phyloP scores from a whole-genome alignment of 2,888 invertebrate species.

The Nephrotoma appendiculata region DNA sequence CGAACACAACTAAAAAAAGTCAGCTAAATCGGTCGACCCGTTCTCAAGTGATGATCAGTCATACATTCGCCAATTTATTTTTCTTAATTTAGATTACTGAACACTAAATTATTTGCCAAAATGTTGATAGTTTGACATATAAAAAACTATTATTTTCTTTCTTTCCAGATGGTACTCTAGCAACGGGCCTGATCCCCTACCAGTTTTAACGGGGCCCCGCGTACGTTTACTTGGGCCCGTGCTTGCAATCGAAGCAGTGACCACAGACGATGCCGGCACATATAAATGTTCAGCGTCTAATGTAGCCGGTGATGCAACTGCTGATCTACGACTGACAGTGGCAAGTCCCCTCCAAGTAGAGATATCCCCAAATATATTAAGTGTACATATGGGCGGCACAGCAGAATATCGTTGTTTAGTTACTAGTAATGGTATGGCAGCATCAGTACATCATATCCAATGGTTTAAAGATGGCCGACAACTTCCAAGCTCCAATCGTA shows the following conservation, averaged over 20 bases:
- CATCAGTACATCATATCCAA: constrained; percentile 40
- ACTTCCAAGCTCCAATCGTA: constrained; percentile 48
- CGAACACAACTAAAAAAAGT: too few species aligned
- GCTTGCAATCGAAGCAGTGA: constrained; percentile 54
- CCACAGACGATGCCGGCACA: constrained; percentile 49
- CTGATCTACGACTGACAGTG: constrained; percentile 48
- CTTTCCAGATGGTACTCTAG: constrained; percentile 49
- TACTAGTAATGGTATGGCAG: constrained; percentile 38
- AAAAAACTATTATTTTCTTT: background rate
- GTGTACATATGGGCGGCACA: constrained; percentile 59
- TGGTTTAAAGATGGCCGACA: constrained; percentile 57
- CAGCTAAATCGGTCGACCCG: too few species aligned
- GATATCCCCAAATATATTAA: constrained; percentile 46
- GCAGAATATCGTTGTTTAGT: constrained; percentile 55
- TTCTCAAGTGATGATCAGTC: too few species aligned
- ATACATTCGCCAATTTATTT: too few species aligned
- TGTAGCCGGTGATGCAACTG: constrained; percentile 51
- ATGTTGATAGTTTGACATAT: too few species aligned
- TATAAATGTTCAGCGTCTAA: constrained; percentile 56
- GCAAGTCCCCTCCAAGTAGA: constrained; percentile 51
- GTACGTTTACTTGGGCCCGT: constrained; percentile 52
- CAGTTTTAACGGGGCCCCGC: constrained; percentile 47
- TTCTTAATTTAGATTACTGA: too few species aligned
- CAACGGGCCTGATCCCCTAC: constrained; percentile 46
- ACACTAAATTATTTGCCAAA: too few species aligned